A percentile compares a stretch with the other conserved stretches of the same genome.
Conservation (phyloP, 2,888 invertebrate genomes). For the Microctonus hyperodae region DNA sequence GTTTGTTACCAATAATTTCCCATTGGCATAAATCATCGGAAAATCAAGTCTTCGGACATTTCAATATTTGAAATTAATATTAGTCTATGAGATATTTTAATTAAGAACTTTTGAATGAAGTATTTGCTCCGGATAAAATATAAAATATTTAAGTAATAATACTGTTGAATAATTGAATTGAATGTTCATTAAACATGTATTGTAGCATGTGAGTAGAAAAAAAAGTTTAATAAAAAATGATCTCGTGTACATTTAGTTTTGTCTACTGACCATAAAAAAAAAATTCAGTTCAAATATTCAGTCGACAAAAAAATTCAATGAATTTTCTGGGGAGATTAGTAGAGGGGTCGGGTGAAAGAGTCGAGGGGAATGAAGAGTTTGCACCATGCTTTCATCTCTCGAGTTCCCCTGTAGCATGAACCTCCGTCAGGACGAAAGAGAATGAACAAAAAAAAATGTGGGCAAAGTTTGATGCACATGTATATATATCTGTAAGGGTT, state of each 20-base stretch:
- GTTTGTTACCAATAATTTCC: constrained; percentile 1
- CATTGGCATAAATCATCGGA: background rate
- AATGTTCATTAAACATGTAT: background rate
- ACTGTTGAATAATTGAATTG: background rate
- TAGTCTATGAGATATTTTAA: background rate
- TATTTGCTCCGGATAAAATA: background rate
- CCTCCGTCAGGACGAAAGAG: constrained; percentile 23
- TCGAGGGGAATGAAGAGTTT: constrained; percentile 43
- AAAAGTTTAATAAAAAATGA: background rate
- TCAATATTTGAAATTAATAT: background rate
- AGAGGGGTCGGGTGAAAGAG: constrained; percentile 1
- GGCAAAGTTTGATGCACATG: constrained; percentile 35
- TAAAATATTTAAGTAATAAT: background rate
- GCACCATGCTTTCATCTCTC: constrained; percentile 54
- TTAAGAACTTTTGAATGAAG: background rate
- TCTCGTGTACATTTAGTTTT: background rate
- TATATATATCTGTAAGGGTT: constrained; percentile 33
- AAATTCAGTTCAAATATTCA: constrained; percentile 8
- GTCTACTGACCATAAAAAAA: background rate
- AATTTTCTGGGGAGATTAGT: constrained; percentile 20
- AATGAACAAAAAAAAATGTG: constrained; percentile 35
- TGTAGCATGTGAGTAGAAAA: background rate
- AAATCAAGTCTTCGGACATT: constrained; percentile 3
- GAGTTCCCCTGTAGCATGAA: constrained; percentile 45
- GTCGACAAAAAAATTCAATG: constrained; percentile 23